Evolutionary conservation across 2,888 invertebrate genomes (phyloP), one percentile per base, ranked within the genome.

Genomic region (Alentia gelatinosa): DNA sequence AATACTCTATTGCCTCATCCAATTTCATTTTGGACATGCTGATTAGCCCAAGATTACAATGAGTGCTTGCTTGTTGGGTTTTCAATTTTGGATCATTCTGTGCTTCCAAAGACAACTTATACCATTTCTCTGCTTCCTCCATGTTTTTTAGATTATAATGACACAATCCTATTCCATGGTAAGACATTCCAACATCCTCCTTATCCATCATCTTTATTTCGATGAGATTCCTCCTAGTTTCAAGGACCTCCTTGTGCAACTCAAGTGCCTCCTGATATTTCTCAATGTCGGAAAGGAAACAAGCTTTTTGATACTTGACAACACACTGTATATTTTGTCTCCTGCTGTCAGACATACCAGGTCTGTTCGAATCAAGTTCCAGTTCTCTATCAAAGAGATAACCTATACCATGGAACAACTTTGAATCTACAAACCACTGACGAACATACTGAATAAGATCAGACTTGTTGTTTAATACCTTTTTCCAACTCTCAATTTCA

Each of bases 131-230:
- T 12, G 79, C 79, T 15, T 33, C n/a, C 9, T 79, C n/a, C 7
- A 37, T 79, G 35, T 79, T 35, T 37, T 37, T 37, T 15, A 37
- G 5, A n/a, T 79, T 33, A 33, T 79, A 79, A 79, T 79, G n/a
- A n/a, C 79, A 79, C 35, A 79, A 37, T 3, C 79, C 79, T 12
- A 79, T 79, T 5, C 35, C 79, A 79, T 79, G 35, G 79, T 79
- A 79, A 12, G 79, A 79, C 79, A 79, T 79, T 3, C 35, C 79
- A 33, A 33, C 15, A 23, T 37, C 79, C 15, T 79, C 39, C 23
- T 33, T 33, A 33, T 79, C 79, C 79, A 79, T 37, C 12, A 12
- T 7, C 33, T 37, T 37, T 12, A 35, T 35, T 33, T 79, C 15
- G 7, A 37, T 37, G 5, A 79, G 39, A 30, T 79, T 23, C 79